These are phyloP conservation scores for Cygnus buccinator DNA, from an alignment of 2,113 vertebrate genomes.

Conservation along the genomic window DNA sequence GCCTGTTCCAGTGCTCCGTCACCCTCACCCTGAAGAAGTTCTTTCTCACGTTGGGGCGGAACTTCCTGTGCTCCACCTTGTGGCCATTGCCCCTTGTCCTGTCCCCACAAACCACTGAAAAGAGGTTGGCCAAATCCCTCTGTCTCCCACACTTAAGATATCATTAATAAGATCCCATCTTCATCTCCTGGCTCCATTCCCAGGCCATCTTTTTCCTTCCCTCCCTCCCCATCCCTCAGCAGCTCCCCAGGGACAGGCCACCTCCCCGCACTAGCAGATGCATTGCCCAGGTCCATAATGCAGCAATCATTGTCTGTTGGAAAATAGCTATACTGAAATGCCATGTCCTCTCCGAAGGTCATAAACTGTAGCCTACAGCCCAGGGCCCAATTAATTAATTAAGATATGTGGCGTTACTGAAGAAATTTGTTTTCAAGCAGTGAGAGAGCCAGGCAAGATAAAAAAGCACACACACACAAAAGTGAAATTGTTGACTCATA, in stretches of 20 bases:
- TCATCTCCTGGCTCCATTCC: not conserved
- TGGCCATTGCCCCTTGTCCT: no score
- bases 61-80: no score
- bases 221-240: not conserved
- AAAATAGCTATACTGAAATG: not conserved
- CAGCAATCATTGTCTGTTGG: not conserved
- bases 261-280: not conserved
- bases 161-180: not conserved
- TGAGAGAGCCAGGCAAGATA: not conserved
- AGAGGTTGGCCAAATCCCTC: no score
- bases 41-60: no score
- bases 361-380: not conserved
- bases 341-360: not conserved
- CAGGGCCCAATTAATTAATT: not conserved
- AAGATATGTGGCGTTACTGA: not conserved
- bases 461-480: not conserved
- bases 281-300: not conserved
- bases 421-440: not conserved
- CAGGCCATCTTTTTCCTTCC: not conserved
- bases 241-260: not conserved
- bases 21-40: no score
- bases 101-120: no score
- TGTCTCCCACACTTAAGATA: no score
- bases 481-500: constrained; percentile 16
- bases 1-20: no score